Evolutionary conservation across 1,140 invertebrate species (phyloP).

Genomic region (Drosophila neocordata): DNA sequence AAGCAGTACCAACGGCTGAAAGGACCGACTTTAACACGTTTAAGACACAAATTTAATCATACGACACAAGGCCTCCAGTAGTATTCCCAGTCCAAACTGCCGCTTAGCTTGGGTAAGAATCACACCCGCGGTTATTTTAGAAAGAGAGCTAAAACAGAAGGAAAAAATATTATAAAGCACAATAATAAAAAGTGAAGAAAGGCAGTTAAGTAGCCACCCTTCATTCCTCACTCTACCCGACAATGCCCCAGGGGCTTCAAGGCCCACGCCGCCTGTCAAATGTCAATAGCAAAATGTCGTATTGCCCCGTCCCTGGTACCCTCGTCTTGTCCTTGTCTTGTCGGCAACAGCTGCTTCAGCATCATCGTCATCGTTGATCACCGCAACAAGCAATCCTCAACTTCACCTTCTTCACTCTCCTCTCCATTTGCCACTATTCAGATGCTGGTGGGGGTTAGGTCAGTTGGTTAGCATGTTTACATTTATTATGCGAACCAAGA

Average conservation of each 20-base stretch:
- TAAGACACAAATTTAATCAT: constrained; percentile 77
- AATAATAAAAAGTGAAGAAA: constrained; percentile 50
- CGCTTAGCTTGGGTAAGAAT: constrained; percentile 49
- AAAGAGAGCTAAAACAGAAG: constrained; percentile 63
- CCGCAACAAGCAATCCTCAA: constrained; percentile 37
- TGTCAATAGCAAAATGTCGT: constrained; percentile 72
- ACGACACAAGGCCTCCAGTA: constrained; percentile 23
- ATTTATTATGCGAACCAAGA: constrained; percentile 52
- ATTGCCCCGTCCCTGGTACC: constrained; percentile 11
- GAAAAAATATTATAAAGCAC: constrained; percentile 62
- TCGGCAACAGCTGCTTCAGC: constrained; percentile 57
- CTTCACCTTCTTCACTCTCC: neutral
- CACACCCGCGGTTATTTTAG: constrained; percentile 77
- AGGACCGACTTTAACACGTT: constrained; percentile 60
- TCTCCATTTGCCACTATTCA: neutral
- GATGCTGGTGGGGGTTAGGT: constrained; percentile 26
- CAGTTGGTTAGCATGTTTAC: constrained; percentile 58
- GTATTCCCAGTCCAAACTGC: constrained; percentile 18
- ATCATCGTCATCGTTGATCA: constrained; percentile 42
- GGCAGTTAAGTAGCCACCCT: constrained; percentile 29
- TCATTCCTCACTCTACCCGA: neutral
- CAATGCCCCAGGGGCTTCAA: constrained; percentile 42
- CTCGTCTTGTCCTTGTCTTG: constrained; percentile 1
- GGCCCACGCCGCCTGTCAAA: constrained; percentile 72
- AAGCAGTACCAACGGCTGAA: constrained; percentile 44